phyloP scores from a whole-genome alignment of 2,113 vertebrate genomes.

The Probosciger aterrimus region DNA sequence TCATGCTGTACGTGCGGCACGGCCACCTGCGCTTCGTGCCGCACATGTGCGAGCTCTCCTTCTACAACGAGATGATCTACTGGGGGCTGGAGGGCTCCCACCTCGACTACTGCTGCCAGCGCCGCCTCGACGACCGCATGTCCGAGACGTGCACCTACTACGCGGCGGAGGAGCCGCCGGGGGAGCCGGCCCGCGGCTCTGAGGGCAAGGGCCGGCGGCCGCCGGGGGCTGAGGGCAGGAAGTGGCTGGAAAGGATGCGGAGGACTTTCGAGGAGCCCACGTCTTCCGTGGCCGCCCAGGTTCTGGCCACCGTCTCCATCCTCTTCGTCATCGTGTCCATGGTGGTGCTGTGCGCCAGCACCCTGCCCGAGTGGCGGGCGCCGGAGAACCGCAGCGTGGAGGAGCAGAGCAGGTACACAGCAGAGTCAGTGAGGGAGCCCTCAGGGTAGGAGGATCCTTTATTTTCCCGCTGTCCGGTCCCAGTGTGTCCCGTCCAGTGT shows the following conservation, averaged over 20 bases:
- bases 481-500: slow-evolving; percentile 61
- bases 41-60: slow-evolving; percentile 96
- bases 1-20: slow-evolving; percentile 95
- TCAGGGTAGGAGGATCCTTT: slow-evolving; percentile 82
- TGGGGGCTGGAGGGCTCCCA: slow-evolving; percentile 96
- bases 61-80: slow-evolving; percentile 98
- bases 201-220: background rate
- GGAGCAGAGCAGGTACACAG: slow-evolving; percentile 95
- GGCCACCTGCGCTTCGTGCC: slow-evolving; percentile 95
- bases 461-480: slow-evolving; percentile 58
- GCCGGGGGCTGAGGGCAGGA: slow-evolving; percentile 57
- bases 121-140: slow-evolving; percentile 95
- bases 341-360: slow-evolving; percentile 96
- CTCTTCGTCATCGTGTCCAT: slow-evolving; percentile 96
- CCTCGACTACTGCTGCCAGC: slow-evolving; percentile 95
- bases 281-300: slow-evolving; percentile 91
- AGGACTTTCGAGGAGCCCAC: slow-evolving; percentile 94
- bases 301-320: slow-evolving; percentile 92
- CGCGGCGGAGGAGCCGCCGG: slow-evolving; percentile 76
- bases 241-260: slow-evolving; percentile 91
- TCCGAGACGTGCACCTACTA: slow-evolving; percentile 88
- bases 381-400: slow-evolving; percentile 90
- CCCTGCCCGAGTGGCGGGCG: slow-evolving; percentile 94
- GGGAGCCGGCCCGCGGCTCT: slow-evolving; percentile 49
- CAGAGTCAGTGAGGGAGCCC: slow-evolving; percentile 81